A percentile compares a stretch with the other conserved stretches of the same genome.
Evolutionary conservation across 2,888 invertebrate species (phyloP).

Genomic region (Spodoptera exigua): DNA sequence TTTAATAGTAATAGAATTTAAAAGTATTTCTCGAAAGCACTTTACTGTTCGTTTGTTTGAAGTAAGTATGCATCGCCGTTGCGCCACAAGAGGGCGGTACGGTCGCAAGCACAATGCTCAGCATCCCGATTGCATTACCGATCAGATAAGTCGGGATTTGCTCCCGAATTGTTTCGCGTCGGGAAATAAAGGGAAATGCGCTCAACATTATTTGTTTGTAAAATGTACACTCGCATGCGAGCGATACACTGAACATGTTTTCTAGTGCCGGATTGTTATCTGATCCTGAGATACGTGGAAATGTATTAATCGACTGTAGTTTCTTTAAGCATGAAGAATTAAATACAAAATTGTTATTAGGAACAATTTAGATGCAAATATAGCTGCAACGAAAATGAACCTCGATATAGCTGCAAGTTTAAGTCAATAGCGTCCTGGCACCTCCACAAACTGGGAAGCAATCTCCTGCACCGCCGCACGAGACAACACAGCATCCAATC

Average conservation of each 20-base stretch:
- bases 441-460: not conserved
- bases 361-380: too few relatives aligned
- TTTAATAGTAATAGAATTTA: too few relatives aligned
- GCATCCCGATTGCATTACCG: conserved; percentile 45
- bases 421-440: too few relatives aligned
- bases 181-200: conserved; percentile 47
- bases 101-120: conserved; percentile 14
- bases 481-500: conserved; percentile 2
- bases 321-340: too few relatives aligned
- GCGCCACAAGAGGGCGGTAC: not conserved
- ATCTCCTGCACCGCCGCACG: not conserved
- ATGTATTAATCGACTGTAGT: too few relatives aligned
- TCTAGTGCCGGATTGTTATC: conserved; percentile 5
- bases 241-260: conserved; percentile 16
- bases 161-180: conserved; percentile 47
- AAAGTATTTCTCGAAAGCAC: too few relatives aligned
- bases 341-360: too few relatives aligned
- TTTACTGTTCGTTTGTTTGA: too few relatives aligned
- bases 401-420: not conserved
- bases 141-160: conserved; percentile 36
- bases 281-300: not conserved
- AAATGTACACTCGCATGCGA: conserved; percentile 20
- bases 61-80: not conserved
- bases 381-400: not conserved
- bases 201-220: conserved; percentile 35